Evolutionary conservation across 2,888 invertebrate species (phyloP).

Genomic region (Pecten maximus): DNA sequence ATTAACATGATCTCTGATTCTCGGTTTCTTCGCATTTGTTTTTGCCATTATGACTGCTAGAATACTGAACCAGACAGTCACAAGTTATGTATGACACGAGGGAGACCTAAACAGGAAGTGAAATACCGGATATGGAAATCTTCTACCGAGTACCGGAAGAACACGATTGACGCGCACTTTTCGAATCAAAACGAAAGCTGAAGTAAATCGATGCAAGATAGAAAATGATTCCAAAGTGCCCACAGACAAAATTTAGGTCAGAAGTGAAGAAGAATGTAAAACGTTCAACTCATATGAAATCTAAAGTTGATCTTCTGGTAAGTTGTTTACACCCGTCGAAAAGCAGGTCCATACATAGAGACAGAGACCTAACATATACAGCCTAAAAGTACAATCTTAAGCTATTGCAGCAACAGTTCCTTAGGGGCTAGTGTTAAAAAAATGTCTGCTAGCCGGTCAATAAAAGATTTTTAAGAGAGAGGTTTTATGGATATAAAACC

Average conservation of each 20-base stretch:
- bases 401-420: no score
- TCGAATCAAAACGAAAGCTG: not conserved
- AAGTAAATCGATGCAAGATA: not conserved
- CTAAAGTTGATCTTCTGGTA: slow-evolving; percentile 59
- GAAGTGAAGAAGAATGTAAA: slow-evolving; percentile 49
- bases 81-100: not conserved
- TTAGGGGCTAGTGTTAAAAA: no score
- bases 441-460: no score
- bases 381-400: no score
- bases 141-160: not conserved
- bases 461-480: no score
- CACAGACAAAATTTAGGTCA: slow-evolving; percentile 52
- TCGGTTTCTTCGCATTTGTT: slow-evolving; percentile 56
- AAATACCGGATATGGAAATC: slow-evolving; percentile 30
- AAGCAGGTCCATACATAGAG: no score
- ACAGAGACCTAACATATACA: no score
- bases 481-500: no score
- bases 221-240: slow-evolving; percentile 55
- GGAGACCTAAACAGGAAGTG: slow-evolving; percentile 30
- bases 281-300: slow-evolving; percentile 44
- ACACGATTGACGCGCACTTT: slow-evolving; percentile 19
- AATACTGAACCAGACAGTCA: slow-evolving; percentile 11
- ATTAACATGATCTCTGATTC: slow-evolving; percentile 86
- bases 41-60: slow-evolving; percentile 60
- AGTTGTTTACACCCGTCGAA: slow-evolving; percentile 8